These are phyloP conservation scores for Conops quadrifasciatus DNA, from an alignment of 2,888 invertebrate genomes.

Conservation along the genomic window DNA sequence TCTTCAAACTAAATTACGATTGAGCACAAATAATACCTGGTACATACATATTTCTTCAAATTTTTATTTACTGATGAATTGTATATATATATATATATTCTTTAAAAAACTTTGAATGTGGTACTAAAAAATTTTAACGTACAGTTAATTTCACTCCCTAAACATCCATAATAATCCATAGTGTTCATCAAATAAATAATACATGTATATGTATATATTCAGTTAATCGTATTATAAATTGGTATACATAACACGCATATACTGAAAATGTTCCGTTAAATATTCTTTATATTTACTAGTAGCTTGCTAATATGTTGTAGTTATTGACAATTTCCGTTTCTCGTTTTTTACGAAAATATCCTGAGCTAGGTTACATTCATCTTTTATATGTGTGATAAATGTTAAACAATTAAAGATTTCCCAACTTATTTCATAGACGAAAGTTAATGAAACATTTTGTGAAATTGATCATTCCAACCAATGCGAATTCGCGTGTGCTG, in stretches of 20 bases:
- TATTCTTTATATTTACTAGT: conserved; percentile 10
- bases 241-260: conserved; percentile 28
- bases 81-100: not conserved
- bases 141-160: conserved; percentile 2
- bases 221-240: conserved; percentile 24
- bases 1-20: not conserved
- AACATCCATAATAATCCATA: conserved; percentile 14
- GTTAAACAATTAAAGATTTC: conserved; percentile 16
- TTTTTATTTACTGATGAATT: not conserved
- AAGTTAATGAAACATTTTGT: no score
- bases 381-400: not conserved
- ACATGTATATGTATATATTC: conserved; percentile 17
- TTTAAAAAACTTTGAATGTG: not conserved
- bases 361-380: conserved; percentile 57
- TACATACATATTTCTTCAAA: not conserved
- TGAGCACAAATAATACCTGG: not conserved
- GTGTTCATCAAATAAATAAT: not conserved
- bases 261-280: conserved; percentile 4
- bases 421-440: no score
- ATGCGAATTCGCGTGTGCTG: no score
- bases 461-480: no score
- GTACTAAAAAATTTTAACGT: conserved; percentile 7
- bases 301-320: conserved; percentile 16
- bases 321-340: conserved; percentile 4
- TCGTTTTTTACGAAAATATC: conserved; percentile 45